Conservation (phyloP, 2,888 invertebrate species). For the Homarus gammarus region DNA sequence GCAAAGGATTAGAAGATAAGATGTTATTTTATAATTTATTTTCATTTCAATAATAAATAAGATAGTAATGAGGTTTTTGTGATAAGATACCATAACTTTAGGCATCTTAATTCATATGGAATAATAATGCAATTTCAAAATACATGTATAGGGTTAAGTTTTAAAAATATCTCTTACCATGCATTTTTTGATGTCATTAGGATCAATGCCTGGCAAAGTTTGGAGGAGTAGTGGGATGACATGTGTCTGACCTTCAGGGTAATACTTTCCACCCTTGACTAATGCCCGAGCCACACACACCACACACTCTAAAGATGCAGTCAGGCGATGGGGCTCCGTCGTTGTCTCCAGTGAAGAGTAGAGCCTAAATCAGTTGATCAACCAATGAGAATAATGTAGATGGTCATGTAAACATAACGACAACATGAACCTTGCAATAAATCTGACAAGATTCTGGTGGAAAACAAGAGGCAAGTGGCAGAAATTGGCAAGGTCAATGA, state of each 20-base stretch:
- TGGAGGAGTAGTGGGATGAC: slow-evolving; percentile 89
- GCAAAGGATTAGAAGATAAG: too few species aligned
- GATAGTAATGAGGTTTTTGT: too few species aligned
- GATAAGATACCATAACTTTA: too few species aligned
- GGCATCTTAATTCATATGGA: too few species aligned
- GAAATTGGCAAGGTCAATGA: too few species aligned
- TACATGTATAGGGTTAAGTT: too few species aligned
- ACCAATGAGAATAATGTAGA: neutral
- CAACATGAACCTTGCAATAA: neutral
- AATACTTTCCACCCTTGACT: slow-evolving; percentile 81
- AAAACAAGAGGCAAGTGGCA: neutral
- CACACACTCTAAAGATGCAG: slow-evolving; percentile 86
- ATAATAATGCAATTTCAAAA: too few species aligned
- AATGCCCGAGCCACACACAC: slow-evolving; percentile 85
- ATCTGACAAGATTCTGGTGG: neutral
- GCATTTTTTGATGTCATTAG: slow-evolving; percentile 87
- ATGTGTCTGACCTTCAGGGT: slow-evolving; percentile 88
- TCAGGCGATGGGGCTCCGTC: slow-evolving; percentile 92
- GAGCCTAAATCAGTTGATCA: slow-evolving; percentile 80
- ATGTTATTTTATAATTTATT: too few species aligned
- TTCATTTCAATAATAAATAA: too few species aligned
- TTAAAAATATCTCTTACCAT: slow-evolving; percentile 75
- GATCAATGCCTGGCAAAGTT: slow-evolving; percentile 92
- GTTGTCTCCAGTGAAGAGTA: slow-evolving; percentile 90
- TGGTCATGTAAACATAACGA: neutral